Conservation (phyloP, 2,888 invertebrate genomes). For the Fragum fragum region DNA sequence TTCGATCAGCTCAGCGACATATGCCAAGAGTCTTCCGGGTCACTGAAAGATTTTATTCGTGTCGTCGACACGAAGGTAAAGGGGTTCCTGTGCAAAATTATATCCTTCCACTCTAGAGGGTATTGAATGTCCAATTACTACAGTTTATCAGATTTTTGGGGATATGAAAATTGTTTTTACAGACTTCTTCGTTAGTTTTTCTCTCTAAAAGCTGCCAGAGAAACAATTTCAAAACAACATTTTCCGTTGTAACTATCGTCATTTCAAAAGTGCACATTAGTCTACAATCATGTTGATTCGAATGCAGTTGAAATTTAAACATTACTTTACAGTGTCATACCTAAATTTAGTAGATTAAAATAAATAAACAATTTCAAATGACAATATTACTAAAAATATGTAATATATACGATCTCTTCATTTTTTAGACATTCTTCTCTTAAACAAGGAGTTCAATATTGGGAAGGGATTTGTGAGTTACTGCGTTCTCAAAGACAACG, state of each 20-base stretch:
- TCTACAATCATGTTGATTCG: not conserved
- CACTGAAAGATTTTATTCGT: not conserved
- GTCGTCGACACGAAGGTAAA: not conserved
- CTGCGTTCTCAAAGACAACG: too few relatives aligned
- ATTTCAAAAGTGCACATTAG: not conserved
- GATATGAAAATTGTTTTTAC: conserved; percentile 43
- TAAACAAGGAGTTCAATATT: too few relatives aligned
- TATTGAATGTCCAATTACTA: conserved; percentile 66
- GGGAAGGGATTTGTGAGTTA: too few relatives aligned
- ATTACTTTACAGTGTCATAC: too few relatives aligned
- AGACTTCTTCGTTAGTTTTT: conserved; percentile 33
- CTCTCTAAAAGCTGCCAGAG: not conserved
- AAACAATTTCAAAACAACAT: not conserved
- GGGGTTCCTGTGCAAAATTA: conserved; percentile 39
- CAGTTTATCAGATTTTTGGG: conserved; percentile 63
- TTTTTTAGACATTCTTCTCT: too few relatives aligned
- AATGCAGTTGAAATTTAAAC: too few relatives aligned
- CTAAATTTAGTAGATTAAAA: too few relatives aligned
- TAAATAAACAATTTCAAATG: too few relatives aligned
- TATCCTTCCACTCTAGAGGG: conserved; percentile 56
- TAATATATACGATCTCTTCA: too few relatives aligned
- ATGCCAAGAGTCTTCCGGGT: not conserved
- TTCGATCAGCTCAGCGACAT: not conserved
- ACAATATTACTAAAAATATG: too few relatives aligned
- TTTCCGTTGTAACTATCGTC: not conserved